Base-by-base conservation (phyloP, 2,797 vertebrate genomes). In the Coranthus polyacanthus region DNA sequence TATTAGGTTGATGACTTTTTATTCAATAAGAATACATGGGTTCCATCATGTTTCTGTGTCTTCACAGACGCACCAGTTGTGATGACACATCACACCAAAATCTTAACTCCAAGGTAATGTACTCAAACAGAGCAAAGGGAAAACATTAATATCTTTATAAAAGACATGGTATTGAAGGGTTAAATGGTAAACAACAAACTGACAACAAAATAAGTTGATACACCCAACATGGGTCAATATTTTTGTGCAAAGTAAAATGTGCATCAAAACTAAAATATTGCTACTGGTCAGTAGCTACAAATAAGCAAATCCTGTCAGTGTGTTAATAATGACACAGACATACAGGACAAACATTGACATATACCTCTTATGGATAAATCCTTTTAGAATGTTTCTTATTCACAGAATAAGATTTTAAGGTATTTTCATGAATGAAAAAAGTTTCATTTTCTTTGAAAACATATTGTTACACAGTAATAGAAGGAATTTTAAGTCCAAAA, bases 1-100 rank as follows among this genome's bases (percentile, higher is more conserved):
- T 12, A 41, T 72, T 62, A 12, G 39, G 43, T 59, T 76, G 21
- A 41, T 70, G 8, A 38, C 63, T 60, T 24, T 82, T 80, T 82
- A 77, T 80, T 82, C 4, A 65, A 37, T 45, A 50, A 39, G 16
- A 62, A 71, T 68, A 45, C 66, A 62, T 12, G 4, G 9, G 13
- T 72, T 29, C 62, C 59, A 67, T 71, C 5, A 62, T 18, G 24
- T 36, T 45, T 64, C 32, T 29, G 26, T 4, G 8, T 29, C 8
- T 29, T 29, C 9, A 67, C n/a, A 37, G 52, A 75, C 55, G 41
- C 45, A 51, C 1, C 1, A 46, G 5, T 46, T 37, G 64, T 74
- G 77, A 82, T 79, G 75, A 85, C 38, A n/a, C 77, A 84, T 85
- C 39, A 77, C 68, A 79, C 0, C 7, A 15, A 53, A 34, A 47